Conservation (phyloP, 2,888 invertebrate species). For the Andrena flavipes region DNA sequence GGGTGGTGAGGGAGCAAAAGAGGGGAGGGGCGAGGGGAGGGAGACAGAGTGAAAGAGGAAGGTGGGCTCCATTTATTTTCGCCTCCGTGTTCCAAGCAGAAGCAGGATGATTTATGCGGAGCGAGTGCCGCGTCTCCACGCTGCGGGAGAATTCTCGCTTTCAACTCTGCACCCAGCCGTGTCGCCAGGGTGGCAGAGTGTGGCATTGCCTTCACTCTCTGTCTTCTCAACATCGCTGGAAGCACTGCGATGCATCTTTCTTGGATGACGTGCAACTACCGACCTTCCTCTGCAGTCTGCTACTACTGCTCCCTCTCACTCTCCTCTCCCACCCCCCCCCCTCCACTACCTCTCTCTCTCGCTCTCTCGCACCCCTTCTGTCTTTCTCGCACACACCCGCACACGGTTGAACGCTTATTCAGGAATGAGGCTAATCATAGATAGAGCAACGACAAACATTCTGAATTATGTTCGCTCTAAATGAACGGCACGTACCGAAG, state of each 20-base stretch:
- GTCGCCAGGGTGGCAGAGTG: conserved; percentile 76
- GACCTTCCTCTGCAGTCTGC: conserved; percentile 57
- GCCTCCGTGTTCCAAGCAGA: conserved; percentile 76
- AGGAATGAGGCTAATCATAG: conserved; percentile 68
- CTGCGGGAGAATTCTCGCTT: conserved; percentile 81
- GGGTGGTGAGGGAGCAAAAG: neutral
- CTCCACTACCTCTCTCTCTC: conserved; percentile 1
- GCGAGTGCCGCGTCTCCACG: conserved; percentile 78
- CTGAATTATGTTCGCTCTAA: conserved; percentile 52
- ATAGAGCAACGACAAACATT: conserved; percentile 61
- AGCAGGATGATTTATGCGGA: conserved; percentile 80
- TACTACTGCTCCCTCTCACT: neutral
- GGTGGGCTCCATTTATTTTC: conserved; percentile 78
- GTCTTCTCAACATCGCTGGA: conserved; percentile 54
- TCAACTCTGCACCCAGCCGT: conserved; percentile 77
- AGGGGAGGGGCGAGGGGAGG: neutral
- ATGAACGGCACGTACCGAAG: conserved; percentile 36
- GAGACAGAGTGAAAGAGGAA: conserved; percentile 35
- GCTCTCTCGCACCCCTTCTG: neutral
- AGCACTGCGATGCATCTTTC: conserved; percentile 72
- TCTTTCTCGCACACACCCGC: conserved; percentile 14
- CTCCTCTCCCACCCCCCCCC: neutral
- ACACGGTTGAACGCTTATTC: conserved; percentile 48
- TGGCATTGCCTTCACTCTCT: conserved; percentile 68
- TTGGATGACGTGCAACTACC: conserved; percentile 72